These are phyloP conservation scores for Hirtodrosophila histrioides DNA, from an alignment of 2,888 invertebrate genomes.

Conservation along the genomic window DNA sequence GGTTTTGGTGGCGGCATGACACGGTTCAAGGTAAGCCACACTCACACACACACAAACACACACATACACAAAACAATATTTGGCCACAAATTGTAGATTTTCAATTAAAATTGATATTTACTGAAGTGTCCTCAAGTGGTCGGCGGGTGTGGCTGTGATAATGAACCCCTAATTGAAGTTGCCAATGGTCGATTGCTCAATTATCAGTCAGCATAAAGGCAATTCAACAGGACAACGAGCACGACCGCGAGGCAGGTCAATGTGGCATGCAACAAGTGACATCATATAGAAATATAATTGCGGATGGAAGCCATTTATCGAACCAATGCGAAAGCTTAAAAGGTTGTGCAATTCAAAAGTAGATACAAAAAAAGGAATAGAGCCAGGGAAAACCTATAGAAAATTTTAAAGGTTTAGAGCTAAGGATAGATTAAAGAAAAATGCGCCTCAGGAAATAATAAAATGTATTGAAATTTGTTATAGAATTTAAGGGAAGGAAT, in stretches of 20 bases:
- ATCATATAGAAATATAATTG: conserved; percentile 14
- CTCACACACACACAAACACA: conserved; percentile 5
- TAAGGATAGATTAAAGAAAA: no score
- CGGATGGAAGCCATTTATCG: not conserved
- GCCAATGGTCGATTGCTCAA: conserved; percentile 23
- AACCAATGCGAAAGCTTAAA: no score
- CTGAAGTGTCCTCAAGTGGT: conserved; percentile 8
- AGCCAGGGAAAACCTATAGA: no score
- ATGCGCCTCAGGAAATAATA: no score
- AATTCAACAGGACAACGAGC: conserved; percentile 3
- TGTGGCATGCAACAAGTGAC: conserved; percentile 48
- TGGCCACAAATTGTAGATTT: conserved; percentile 27
- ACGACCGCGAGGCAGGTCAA: not conserved
- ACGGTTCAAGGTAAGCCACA: conserved; percentile 68
- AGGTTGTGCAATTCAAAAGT: no score
- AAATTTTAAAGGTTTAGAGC: no score
- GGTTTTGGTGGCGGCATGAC: conserved; percentile 64
- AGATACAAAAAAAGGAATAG: no score
- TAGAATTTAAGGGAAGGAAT: no score
- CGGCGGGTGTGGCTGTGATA: conserved; percentile 33
- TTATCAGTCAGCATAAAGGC: not conserved
- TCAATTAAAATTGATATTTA: conserved; percentile 50
- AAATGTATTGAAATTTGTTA: no score
- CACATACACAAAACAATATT: conserved; percentile 4
- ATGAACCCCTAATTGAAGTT: conserved; percentile 35